Percentiles rank a stretch among this genome's conserved stretches.
phyloP scores from a whole-genome alignment of 2,113 vertebrate species.

The Pteruthius melanotis region DNA sequence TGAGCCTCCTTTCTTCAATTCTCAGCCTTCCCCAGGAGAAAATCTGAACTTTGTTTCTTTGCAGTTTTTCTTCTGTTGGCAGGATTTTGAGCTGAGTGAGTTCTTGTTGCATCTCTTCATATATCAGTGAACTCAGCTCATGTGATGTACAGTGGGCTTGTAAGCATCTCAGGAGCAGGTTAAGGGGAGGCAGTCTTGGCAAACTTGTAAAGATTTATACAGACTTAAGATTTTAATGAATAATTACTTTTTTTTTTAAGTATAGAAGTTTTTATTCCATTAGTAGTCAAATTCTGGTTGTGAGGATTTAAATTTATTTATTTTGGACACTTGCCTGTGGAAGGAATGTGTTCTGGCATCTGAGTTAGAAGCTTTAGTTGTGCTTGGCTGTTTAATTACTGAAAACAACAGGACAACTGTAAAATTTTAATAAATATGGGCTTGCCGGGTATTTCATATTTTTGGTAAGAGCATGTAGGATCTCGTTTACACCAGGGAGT shows the following conservation, averaged over 20 bases:
- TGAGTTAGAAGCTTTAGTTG: background rate
- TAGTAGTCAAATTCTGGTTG: background rate
- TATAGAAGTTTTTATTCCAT: background rate
- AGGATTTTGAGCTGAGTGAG: background rate
- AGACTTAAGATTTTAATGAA: background rate
- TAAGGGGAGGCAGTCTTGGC: background rate
- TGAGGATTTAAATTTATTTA: background rate
- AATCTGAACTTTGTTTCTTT: background rate
- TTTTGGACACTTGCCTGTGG: background rate
- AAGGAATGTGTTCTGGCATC: background rate
- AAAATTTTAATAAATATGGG: constrained; percentile 29
- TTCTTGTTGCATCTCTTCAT: background rate
- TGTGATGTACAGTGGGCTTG: background rate
- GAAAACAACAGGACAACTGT: background rate
- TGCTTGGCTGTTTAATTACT: constrained; percentile 20
- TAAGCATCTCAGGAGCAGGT: background rate
- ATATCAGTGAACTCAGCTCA: rapidly evolving
- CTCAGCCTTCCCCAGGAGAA: background rate
- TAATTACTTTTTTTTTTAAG: background rate
- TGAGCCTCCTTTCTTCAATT: background rate
- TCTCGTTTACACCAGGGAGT: background rate
- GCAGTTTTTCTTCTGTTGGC: background rate
- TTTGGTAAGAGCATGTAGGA: constrained; percentile 25
- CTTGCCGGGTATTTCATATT: constrained; percentile 15
- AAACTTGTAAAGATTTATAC: background rate